Conservation (phyloP, 2,888 invertebrate species). For the Megalurothrips usitatus region DNA sequence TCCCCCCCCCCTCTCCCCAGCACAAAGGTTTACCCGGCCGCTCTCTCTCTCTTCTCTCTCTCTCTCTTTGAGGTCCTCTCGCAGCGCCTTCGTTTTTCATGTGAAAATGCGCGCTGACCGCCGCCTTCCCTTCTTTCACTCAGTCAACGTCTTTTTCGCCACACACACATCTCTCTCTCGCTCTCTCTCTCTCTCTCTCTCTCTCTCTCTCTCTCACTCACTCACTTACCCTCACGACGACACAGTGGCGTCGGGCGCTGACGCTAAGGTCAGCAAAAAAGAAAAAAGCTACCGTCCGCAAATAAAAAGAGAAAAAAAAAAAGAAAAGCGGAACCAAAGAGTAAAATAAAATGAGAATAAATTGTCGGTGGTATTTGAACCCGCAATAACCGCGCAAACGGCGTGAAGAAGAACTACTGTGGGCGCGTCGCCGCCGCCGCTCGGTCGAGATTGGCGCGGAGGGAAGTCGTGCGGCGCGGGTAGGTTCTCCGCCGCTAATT, state of each 20-base stretch:
- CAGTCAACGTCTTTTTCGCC: too few relatives aligned
- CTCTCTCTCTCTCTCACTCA: background rate
- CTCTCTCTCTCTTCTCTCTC: too few relatives aligned
- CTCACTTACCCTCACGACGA: background rate
- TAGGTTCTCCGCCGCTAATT: too few relatives aligned
- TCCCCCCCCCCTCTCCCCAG: background rate
- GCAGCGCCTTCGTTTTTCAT: background rate
- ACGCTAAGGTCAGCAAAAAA: background rate
- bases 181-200: too few relatives aligned
- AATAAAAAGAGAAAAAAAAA: background rate
- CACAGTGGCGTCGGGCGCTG: too few relatives aligned
- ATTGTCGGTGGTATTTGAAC: too few relatives aligned
- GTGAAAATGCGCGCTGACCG: background rate
- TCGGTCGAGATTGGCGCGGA: too few relatives aligned
- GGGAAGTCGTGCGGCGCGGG: too few relatives aligned
- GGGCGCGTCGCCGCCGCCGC: too few relatives aligned
- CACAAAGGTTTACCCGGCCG: background rate
- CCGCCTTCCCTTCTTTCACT: background rate
- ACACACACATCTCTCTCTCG: too few relatives aligned
- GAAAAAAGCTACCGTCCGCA: background rate
- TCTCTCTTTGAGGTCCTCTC: background rate
- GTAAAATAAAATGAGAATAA: background rate
- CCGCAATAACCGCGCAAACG: too few relatives aligned
- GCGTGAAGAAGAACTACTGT: background rate
- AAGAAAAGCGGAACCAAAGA: background rate